Base-by-base conservation (phyloP, 2,888 invertebrate genomes). In the Miltochrista miniata region DNA sequence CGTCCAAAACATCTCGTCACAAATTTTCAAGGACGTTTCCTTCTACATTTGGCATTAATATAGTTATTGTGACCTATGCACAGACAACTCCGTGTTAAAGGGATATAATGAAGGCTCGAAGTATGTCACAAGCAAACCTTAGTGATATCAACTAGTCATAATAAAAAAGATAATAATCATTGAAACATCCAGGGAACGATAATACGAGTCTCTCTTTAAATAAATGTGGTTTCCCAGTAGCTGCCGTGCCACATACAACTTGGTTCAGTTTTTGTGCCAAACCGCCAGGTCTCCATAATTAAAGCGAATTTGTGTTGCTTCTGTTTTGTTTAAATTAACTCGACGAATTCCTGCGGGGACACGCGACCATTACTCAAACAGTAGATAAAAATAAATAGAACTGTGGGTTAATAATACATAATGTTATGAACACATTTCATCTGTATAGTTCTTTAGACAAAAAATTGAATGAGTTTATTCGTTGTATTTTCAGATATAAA, bases 281-380 rank as follows among this genome's bases (percentile, higher is more conserved):
- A 51, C 54, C 61, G 46, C 51, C 51, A 51, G 52, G 55, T 44
- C 35, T 48, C 62, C 56, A 64, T 68, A 62, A 70, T 62, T 66
- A 66, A 59, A 59, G 49, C 50, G 48, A 55, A 50, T 47, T 59
- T 29, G 53, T 62, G 51, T 62, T 54, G 53, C 45, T 38, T 64
- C 54, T 64, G 54, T 67, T 64, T 64, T 54, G 54, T 35, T 48
- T 24, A 67, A 64, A 64, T 63, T 63, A 67, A 54, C 56, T 48
- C 56, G 36, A 51, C 45, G 38, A 44, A 59, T 53, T 51, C 47
- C 49, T 49, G 50, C 13, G 59, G 54, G 50, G 39, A 31, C 50
- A 35, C 30, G 7, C 30, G 37, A 54, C 45, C 54, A 46, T 53
- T 54, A 47, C 51, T 52, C 51, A 54, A 35, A 50, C 41, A 4